phyloP scores from a whole-genome alignment of 2,797 vertebrate genomes.

The Delichon dasypus region DNA sequence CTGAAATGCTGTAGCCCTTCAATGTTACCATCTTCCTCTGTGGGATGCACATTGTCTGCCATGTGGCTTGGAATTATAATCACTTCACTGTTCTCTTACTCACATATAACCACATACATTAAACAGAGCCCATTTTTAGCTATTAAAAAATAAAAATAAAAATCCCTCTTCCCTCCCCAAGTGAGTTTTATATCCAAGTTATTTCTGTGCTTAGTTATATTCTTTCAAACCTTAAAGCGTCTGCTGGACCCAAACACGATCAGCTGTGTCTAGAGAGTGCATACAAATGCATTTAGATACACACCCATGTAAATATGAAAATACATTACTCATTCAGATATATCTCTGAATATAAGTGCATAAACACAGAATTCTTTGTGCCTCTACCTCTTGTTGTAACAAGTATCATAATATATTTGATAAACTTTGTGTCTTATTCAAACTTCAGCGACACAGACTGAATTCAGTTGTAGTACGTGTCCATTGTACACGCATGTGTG shows the following conservation, averaged over 20 bases:
- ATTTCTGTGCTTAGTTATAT: not conserved
- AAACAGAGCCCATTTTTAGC: not conserved
- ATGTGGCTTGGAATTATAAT: not conserved
- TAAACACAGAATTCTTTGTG: not conserved
- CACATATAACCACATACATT: not conserved
- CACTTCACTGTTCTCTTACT: not conserved
- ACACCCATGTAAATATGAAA: not conserved
- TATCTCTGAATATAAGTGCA: not conserved
- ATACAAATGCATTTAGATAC: not conserved
- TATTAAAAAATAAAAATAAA: not conserved
- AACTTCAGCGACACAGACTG: not conserved
- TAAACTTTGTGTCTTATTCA: not conserved
- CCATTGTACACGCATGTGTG: fast-evolving
- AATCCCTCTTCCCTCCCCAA: not conserved
- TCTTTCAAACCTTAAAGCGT: not conserved
- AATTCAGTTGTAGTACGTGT: not conserved
- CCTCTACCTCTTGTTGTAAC: not conserved
- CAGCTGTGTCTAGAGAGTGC: not conserved
- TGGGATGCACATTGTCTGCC: not conserved
- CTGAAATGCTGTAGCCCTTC: not conserved
- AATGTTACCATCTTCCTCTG: not conserved
- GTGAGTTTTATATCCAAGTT: not conserved
- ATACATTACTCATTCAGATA: not conserved
- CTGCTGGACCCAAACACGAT: not conserved
- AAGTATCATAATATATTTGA: not conserved